Conservation (phyloP, 2,113 vertebrate species). For the Trematomus loennbergii region DNA sequence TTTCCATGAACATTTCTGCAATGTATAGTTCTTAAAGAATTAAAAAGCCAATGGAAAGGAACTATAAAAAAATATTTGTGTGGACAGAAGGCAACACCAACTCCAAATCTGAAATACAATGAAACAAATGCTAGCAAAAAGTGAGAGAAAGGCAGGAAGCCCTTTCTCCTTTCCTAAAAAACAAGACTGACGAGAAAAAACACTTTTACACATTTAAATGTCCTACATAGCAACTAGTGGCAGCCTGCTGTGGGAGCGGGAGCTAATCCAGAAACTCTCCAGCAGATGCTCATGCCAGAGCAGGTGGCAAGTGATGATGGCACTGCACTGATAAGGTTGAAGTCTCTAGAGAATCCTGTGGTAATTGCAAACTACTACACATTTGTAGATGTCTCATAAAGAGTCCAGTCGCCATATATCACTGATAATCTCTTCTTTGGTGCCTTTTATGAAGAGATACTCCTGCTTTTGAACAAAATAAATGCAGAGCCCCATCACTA, state of each 20-base stretch:
- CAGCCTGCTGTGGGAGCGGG: conserved; percentile 2
- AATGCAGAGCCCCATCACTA: background rate
- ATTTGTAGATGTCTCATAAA: conserved; percentile 26
- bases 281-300: conserved; percentile 42
- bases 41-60: background rate
- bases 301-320: background rate
- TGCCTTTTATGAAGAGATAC: background rate
- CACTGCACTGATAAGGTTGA: conserved; percentile 25
- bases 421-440: background rate
- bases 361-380: background rate
- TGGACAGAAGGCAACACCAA: background rate
- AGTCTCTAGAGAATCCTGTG: conserved; percentile 3
- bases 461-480: background rate
- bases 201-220: background rate
- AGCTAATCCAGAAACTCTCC: conserved; percentile 7
- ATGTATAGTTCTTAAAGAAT: background rate
- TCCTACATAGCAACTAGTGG: conserved; percentile 14
- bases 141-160: too few relatives aligned
- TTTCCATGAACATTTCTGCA: background rate
- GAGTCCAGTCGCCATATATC: background rate
- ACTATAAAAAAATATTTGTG: background rate
- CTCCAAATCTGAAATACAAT: too few relatives aligned
- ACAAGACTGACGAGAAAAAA: background rate
- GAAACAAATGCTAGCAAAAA: background rate
- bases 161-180: background rate